Evolutionary conservation across 2,797 vertebrate species (phyloP), one percentile per base, ranked within the genome.

Genomic region (Sparus aurata): DNA sequence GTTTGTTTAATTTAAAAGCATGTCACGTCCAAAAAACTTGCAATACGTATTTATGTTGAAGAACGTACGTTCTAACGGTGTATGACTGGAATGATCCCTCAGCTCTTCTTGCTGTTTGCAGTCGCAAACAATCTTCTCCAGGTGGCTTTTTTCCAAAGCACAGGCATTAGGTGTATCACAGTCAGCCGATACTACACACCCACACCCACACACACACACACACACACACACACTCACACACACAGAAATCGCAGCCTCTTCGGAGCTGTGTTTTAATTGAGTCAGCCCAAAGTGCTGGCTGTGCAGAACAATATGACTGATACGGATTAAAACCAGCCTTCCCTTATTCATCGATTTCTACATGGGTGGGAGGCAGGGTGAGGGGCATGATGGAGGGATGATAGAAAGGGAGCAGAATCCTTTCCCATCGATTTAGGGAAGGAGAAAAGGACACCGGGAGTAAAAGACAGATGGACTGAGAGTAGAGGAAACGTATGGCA

Each of bases 251-350:
- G 5, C 75, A 77, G 69, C 22, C 60, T 73, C 77, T 73, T 77
- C 76, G 64, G 76, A 82, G 61, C 79, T 76, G 82, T 38, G 76
- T 90, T 90, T 91, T 92, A 93, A 93, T 90, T 86, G 83, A 90
- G 91, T 91, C 89, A 74, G 74, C 54, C 62, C 62, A 91, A 90
- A 92, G 86, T 87, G 91, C 92, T 92, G 85, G 77, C 84, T 87
- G 75, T 80, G 89, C 91, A 91, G 83, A 93, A 90, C 55, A 17
- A 90, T 87, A 87, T 85, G 85, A 92, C 88, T 87, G 87, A 89
- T 87, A 87, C 79, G 74, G 90, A 93, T 91, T 92, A 93, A 79
- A 87, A 89, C 77, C 81, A 80, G 72, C 69, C 76, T 85, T 73
- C 80, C 74, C 77, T 87, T 84, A 84, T 79, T 82, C 87, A 93